Evolutionary conservation across 1,140 invertebrate species (phyloP).

Genomic region (Grapholita molesta): DNA sequence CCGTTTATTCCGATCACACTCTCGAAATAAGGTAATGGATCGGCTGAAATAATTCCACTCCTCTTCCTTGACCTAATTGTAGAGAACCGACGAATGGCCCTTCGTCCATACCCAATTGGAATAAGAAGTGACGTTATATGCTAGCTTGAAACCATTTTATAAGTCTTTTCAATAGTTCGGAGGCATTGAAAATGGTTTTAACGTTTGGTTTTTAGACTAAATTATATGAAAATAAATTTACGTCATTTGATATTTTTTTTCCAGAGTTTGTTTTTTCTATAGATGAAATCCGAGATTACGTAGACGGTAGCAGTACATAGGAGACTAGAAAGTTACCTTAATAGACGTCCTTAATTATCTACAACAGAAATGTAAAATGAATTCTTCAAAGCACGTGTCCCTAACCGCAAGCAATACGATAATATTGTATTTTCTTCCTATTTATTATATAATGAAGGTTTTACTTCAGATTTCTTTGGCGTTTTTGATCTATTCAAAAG

Average conservation of each 20-base stretch:
- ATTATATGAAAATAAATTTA: too few species aligned
- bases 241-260: too few species aligned
- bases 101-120: neutral
- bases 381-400: neutral
- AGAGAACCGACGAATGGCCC: neutral
- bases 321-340: too few species aligned
- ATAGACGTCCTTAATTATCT: neutral
- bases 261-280: too few species aligned
- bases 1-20: neutral
- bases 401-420: neutral
- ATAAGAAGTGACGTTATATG: neutral
- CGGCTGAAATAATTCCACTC: neutral
- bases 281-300: too few species aligned
- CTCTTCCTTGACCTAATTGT: constrained; percentile 4
- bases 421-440: neutral
- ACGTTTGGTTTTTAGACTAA: too few species aligned
- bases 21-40: neutral
- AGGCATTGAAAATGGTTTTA: too few species aligned
- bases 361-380: neutral
- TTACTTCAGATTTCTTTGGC: neutral
- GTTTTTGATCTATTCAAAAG: neutral
- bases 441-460: neutral
- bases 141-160: neutral
- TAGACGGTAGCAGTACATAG: too few species aligned
- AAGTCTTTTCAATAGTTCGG: too few species aligned